Evolutionary conservation across 2,797 vertebrate species (phyloP).

Genomic region (Bufotes viridis): DNA sequence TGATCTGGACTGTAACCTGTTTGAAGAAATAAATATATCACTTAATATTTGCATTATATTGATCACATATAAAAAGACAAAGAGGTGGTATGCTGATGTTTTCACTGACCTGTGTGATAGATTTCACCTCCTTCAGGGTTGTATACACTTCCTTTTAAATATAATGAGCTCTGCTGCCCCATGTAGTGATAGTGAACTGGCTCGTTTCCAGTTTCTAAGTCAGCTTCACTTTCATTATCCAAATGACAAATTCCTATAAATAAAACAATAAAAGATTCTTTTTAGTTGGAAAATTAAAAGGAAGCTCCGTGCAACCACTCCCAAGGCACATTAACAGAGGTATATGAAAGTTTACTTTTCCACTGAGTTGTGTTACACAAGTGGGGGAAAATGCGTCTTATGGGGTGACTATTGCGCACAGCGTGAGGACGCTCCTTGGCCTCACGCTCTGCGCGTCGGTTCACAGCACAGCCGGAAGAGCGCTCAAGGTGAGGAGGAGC

Average conservation of each 20-base stretch:
- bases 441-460: no score
- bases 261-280: neutral
- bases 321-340: neutral
- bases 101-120: conserved; percentile 78
- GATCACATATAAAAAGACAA: neutral
- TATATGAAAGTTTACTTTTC: neutral
- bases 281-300: neutral
- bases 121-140: conserved; percentile 79
- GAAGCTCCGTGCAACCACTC: neutral
- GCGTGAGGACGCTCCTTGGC: no score
- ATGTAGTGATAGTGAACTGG: conserved; percentile 87
- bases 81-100: neutral
- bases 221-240: conserved; percentile 88
- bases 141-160: conserved; percentile 79
- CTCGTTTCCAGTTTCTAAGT: conserved; percentile 85
- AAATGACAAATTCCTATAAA: conserved; percentile 84
- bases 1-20: conserved; percentile 71
- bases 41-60: neutral
- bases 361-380: no score
- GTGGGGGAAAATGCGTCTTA: no score
- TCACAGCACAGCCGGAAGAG: no score
- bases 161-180: conserved; percentile 79
- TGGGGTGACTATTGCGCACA: no score
- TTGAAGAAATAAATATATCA: conserved; percentile 7
- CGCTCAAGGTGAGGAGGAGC: no score